phyloP scores from a whole-genome alignment of 2,113 vertebrate species.

The Microcebus jonahi region DNA sequence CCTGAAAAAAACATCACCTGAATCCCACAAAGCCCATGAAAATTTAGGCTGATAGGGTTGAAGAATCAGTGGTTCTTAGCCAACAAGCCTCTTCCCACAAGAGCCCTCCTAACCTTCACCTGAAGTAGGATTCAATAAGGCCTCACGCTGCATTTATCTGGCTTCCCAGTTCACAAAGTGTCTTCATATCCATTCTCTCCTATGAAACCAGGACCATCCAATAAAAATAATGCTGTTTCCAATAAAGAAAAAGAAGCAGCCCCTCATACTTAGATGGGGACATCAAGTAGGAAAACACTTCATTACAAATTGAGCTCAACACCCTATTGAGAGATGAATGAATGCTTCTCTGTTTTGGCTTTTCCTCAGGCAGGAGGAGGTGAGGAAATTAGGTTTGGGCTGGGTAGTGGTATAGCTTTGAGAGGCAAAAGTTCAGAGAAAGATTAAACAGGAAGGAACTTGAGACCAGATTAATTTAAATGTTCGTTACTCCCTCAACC shows the following conservation, averaged over 20 bases:
- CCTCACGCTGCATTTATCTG: background rate
- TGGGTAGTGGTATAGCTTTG: background rate
- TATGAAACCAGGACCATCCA: background rate
- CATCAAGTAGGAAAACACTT: background rate
- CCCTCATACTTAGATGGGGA: background rate
- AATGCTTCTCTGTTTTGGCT: conserved; percentile 47
- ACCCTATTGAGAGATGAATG: background rate
- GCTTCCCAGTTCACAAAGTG: background rate
- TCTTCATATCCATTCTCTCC: background rate
- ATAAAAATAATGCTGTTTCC: background rate
- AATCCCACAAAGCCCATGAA: background rate
- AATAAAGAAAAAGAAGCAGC: background rate
- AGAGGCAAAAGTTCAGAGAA: conserved; percentile 52
- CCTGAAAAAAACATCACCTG: background rate
- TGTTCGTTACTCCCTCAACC: conserved; percentile 11
- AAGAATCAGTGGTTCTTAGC: conserved; percentile 19
- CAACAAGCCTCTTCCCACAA: background rate
- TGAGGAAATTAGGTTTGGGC: conserved; percentile 43
- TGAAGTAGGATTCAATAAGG: background rate
- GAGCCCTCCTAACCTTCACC: background rate
- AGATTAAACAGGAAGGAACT: conserved; percentile 68
- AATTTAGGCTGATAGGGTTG: background rate
- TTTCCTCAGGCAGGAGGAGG: conserved; percentile 43
- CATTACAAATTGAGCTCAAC: background rate
- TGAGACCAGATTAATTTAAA: conserved; percentile 61